Base-by-base conservation (phyloP, 2,888 invertebrate species). In the Exocentrus adspersus region DNA sequence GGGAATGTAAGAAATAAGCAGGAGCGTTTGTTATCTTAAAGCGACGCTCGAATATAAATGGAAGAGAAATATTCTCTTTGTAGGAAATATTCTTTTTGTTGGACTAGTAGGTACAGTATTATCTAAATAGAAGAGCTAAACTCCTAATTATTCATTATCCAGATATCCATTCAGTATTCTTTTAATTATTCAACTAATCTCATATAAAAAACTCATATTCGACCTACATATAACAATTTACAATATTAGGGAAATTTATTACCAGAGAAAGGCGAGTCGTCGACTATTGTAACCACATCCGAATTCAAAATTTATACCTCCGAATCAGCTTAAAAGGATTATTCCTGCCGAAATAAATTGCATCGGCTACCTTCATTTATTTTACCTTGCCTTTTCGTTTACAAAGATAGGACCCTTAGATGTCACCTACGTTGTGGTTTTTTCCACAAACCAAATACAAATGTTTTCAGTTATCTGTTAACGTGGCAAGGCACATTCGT, bases 401-500 rank as follows among this genome's bases (percentile, higher is more conserved):
- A 37, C 37, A 37, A 37, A 21, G 46, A 46, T 21, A 24, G 46
- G 46, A 14, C 6, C 21, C 21, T 46, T 14, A 46, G 14, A 24
- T 24, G 14, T 24, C 24, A 46, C n/a, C 12, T 46, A n/a, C 46
- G 19, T 21, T 45, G 45, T 45, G 46, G 46, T 46, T 46, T 46
- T 37, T 46, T 46, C 14, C 46, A 21, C 21, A 24, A 46, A 46
- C 46, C 46, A 46, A 46, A 46, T 46, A 46, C 46, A 46, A 46
- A 46, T 46, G 46, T 46, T 46, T 46, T 46, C 24, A 24, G 46
- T 46, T 46, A 46, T 46, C 24, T 46, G n/a, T 24, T 24, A 46
- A 45, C 46, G 46, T 24, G 10, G 24, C 46, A 46, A 12, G 24
- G n/a, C 7, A 20, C n/a, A 45, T 46, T 21, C 46, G 46, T 46